A percentile compares a stretch with the other conserved stretches of the same genome.
Evolutionary conservation across 2,797 vertebrate genomes (phyloP).

Genomic region (Thripadectes ignobilis): DNA sequence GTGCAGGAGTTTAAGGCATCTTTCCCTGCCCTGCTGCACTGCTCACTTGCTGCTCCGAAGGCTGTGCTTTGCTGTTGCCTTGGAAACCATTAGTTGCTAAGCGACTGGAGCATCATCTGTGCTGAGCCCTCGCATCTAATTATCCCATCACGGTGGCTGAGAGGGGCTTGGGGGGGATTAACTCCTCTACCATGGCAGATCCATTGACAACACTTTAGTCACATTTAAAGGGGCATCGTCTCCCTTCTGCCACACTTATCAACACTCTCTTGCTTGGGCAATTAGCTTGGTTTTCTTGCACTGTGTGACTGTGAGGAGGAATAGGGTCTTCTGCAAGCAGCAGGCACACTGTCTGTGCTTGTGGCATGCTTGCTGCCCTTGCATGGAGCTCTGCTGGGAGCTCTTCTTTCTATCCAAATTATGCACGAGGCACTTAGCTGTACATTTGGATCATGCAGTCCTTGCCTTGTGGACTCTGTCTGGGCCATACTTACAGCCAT

Average conservation of each 20-base stretch:
- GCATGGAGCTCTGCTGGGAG: not conserved
- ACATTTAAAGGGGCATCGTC: constrained; percentile 70
- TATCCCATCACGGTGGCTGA: constrained; percentile 77
- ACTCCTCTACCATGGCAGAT: constrained; percentile 69
- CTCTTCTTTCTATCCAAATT: not conserved
- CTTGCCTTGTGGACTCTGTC: not conserved
- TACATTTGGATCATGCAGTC: not conserved
- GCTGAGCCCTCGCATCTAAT: constrained; percentile 85
- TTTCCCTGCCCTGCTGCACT: constrained; percentile 76
- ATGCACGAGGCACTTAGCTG: rapidly evolving
- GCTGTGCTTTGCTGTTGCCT: constrained; percentile 84
- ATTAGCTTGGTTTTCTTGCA: not conserved
- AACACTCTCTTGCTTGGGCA: not conserved
- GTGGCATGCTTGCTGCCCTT: not conserved
- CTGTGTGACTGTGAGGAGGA: not conserved
- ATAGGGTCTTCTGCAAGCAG: not conserved
- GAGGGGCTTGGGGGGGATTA: constrained; percentile 76
- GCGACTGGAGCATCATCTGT: constrained; percentile 87
- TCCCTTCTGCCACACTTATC: not conserved
- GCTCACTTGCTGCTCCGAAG: constrained; percentile 80
- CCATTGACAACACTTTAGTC: constrained; percentile 64
- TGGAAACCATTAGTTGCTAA: constrained; percentile 92
- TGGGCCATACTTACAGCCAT: not conserved
- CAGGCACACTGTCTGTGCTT: not conserved
- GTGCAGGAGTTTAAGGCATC: constrained; percentile 62